Evolutionary conservation across 2,797 vertebrate genomes (phyloP), one percentile per base, ranked within the genome.

Genomic region (Sphenodon punctatus): DNA sequence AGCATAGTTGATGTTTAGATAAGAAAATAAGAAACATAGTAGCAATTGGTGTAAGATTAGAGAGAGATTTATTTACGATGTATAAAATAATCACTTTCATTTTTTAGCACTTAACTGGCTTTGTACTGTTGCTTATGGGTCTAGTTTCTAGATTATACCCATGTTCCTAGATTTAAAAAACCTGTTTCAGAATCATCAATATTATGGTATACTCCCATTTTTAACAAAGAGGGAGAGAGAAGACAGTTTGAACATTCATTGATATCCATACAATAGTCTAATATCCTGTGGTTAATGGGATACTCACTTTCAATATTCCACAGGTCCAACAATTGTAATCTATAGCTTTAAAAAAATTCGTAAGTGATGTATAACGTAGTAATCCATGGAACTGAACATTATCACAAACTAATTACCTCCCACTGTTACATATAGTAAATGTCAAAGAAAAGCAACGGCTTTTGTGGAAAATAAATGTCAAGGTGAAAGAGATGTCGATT

Each of bases 81-180:
- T 43, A 45, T 1, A 1, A 67, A 17, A 2, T 1, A 32, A 41
- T 7, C 0, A 0, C 43, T 23, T 5, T 66, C 1, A 4, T 4
- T 30, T 43, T 74, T 64, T 46, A 30, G 8, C n/a, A 65, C 16
- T 65, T 32, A 30, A 27, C 16, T 42, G 38, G 25, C 60, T 39
- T 10, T 45, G 39, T 30, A 32, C 45, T 41, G 58, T 22, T 32
- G 61, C 15, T 13, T 22, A 65, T 10, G 20, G 10, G 13, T 45
- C n/a, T 42, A 65, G 45, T 30, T 65, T 43, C 12, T 25, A n/a
- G 23, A 42, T 60, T 13, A n/a, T n/a, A n/a, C n/a, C n/a, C n/a
- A n/a, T n/a, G n/a, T n/a, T n/a, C n/a, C n/a, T n/a, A n/a, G n/a
- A n/a, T n/a, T n/a, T n/a, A n/a, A n/a, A n/a, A n/a, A n/a, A n/a